Evolutionary conservation across 2,113 vertebrate species (phyloP).

Genomic region (Sus scrofa): DNA sequence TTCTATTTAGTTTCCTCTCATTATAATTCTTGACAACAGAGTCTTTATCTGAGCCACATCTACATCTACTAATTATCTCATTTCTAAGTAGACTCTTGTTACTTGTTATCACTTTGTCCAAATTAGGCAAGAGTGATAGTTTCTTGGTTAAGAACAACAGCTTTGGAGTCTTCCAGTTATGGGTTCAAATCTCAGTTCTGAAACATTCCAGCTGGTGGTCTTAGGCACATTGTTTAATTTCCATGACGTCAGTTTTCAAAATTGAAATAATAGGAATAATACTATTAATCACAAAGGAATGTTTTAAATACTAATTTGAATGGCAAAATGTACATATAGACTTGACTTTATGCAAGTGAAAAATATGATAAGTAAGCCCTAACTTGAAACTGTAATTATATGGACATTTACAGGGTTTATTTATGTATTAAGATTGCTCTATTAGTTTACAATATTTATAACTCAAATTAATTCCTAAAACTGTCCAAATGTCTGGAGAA

Average conservation of each 20-base stretch:
- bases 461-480: slow-evolving; percentile 37
- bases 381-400: slow-evolving; percentile 1
- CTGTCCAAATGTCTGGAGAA: neutral
- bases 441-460: neutral
- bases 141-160: neutral
- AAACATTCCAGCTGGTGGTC: neutral
- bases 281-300: neutral
- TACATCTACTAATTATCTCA: neutral
- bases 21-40: neutral
- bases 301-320: slow-evolving; percentile 21
- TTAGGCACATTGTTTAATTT: neutral
- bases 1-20: slow-evolving; percentile 10
- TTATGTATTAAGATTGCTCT: neutral
- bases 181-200: neutral
- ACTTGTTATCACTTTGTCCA: slow-evolving; percentile 31
- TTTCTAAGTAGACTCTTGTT: neutral
- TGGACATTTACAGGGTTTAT: neutral
- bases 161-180: neutral
- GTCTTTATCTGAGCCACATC: neutral
- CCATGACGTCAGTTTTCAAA: slow-evolving; percentile 15
- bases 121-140: neutral
- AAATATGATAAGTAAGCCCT: neutral
- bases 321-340: neutral
- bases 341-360: neutral
- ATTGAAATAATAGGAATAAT: neutral